Conservation (phyloP, 1,140 invertebrate species). For the Hycleus phaleratus region DNA sequence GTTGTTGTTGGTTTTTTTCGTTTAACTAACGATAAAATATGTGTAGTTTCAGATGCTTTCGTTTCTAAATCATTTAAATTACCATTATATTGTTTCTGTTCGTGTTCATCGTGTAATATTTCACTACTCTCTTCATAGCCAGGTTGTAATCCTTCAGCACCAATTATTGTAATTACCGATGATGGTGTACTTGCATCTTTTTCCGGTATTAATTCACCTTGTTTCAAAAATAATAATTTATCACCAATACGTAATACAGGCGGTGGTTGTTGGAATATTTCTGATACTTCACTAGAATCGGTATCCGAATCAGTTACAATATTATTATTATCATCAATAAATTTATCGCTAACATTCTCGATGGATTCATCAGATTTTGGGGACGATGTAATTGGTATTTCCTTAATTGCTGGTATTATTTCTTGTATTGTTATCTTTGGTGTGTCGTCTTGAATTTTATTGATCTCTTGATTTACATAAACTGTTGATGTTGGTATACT, state of each 20-base stretch:
- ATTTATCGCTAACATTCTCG: conserved; percentile 9
- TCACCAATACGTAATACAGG: conserved; percentile 41
- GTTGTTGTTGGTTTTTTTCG: conserved; percentile 11
- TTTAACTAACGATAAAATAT: conserved; percentile 28
- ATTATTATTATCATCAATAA: conserved; percentile 36
- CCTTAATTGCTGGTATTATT: conserved; percentile 37
- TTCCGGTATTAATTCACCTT: conserved; percentile 36
- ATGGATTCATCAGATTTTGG: conserved; percentile 25
- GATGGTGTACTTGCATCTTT: conserved; percentile 36
- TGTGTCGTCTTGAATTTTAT: not conserved
- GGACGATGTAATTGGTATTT: conserved; percentile 33
- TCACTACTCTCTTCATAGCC: conserved; percentile 33
- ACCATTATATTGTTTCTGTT: not conserved
- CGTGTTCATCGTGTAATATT: conserved; percentile 28
- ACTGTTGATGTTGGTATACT: not conserved
- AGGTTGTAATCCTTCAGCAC: conserved; percentile 41
- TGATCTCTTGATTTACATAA: not conserved
- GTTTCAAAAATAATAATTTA: conserved; percentile 38
- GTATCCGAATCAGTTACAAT: conserved; percentile 36
- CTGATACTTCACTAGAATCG: conserved; percentile 35
- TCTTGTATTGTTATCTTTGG: conserved; percentile 38
- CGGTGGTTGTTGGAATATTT: conserved; percentile 38
- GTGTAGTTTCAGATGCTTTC: conserved; percentile 22
- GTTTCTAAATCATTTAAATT: conserved; percentile 19
- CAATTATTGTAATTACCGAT: conserved; percentile 40